Conservation (phyloP, 2,797 vertebrate genomes). For the Phaenicophaeus curvirostris region DNA sequence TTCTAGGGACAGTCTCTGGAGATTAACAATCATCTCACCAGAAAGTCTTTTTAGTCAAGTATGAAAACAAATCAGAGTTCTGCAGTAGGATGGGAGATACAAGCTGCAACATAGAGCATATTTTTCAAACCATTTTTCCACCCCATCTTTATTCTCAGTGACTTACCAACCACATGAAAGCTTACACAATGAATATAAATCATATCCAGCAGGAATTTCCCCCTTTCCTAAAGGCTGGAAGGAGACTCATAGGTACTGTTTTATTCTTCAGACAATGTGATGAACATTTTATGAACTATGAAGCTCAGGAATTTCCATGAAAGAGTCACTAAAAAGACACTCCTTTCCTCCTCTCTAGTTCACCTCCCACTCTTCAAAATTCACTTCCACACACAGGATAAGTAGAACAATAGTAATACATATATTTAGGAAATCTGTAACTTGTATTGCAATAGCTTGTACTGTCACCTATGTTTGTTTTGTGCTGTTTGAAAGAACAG, state of each 20-base stretch:
- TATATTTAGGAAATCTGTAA: background rate
- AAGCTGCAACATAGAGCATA: conserved; percentile 46
- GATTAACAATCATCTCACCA: conserved; percentile 60
- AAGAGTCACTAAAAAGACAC: conserved; percentile 41
- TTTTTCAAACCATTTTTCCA: conserved; percentile 44
- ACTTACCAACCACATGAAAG: conserved; percentile 49
- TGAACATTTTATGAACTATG: conserved; percentile 69
- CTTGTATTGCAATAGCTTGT: background rate
- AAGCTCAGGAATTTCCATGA: conserved; percentile 35
- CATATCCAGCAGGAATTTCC: conserved; percentile 56
- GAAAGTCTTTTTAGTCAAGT: conserved; percentile 49
- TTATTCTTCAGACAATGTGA: conserved; percentile 63
- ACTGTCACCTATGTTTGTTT: background rate
- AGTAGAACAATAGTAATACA: background rate
- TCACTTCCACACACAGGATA: background rate
- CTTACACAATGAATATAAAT: conserved; percentile 54
- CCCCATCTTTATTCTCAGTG: conserved; percentile 42
- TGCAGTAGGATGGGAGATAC: background rate
- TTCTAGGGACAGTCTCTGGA: conserved; percentile 50
- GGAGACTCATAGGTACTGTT: conserved; percentile 28
- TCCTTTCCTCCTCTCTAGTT: background rate
- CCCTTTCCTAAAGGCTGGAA: conserved; percentile 29
- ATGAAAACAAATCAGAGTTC: conserved; percentile 65
- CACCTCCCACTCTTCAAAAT: background rate
- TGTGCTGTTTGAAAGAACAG: background rate